Percentiles rank a stretch among this genome's conserved stretches.
Evolutionary conservation across 2,797 vertebrate genomes (phyloP).

Genomic region (Anabacerthia variegaticeps): DNA sequence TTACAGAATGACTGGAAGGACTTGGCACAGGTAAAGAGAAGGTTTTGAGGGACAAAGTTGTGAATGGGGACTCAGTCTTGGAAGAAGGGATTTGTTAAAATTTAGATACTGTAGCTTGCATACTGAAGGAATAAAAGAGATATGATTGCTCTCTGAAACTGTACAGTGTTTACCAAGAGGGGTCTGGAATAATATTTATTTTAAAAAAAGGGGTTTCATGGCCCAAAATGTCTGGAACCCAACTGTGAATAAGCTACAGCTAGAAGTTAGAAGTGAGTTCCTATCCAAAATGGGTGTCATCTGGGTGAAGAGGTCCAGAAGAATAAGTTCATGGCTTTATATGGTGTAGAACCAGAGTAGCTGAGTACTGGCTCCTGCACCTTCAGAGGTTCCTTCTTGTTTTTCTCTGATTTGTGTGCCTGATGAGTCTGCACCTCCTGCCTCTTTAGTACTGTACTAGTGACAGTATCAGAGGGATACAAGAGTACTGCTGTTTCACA

Average conservation of each 20-base stretch:
- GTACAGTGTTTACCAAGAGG: not conserved
- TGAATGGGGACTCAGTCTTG: not conserved
- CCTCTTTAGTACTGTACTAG: not conserved
- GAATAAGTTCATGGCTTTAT: not conserved
- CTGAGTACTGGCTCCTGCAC: not conserved
- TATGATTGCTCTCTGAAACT: not conserved
- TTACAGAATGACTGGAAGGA: not conserved
- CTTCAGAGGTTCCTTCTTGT: not conserved
- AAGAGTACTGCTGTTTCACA: not conserved
- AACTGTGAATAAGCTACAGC: not conserved
- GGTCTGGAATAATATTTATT: not conserved
- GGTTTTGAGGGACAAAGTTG: not conserved
- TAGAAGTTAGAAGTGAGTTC: not conserved
- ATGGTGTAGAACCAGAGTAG: not conserved
- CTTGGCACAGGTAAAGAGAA: not conserved
- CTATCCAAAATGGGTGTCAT: not conserved
- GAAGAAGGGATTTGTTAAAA: not conserved
- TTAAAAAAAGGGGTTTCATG: not conserved
- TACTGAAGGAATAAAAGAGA: not conserved
- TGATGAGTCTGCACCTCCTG: not conserved
- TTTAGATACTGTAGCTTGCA: not conserved
- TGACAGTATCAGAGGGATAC: not conserved
- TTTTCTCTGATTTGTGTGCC: not conserved
- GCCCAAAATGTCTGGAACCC: not conserved
- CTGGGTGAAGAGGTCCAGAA: not conserved